phyloP scores from a whole-genome alignment of 2,113 vertebrate genomes.

The Scopus umbretta region DNA sequence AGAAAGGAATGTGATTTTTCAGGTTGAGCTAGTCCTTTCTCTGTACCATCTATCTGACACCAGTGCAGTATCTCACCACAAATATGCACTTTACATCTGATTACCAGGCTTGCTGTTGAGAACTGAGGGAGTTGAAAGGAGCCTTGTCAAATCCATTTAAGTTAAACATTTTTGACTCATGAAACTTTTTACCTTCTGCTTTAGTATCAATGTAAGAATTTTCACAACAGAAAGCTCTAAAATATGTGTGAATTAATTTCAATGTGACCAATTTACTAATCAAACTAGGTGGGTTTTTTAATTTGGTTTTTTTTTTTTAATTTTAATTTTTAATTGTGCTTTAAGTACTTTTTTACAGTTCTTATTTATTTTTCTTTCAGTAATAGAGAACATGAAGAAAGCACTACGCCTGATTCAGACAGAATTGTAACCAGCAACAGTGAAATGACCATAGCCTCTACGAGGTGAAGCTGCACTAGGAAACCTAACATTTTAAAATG shows the following conservation, averaged over 20 bases:
- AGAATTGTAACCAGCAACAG: slow-evolving; percentile 57
- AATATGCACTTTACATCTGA: neutral
- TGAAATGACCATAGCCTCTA: neutral
- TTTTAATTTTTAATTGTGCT: too few species aligned
- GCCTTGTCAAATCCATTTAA: neutral
- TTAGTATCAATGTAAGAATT: neutral
- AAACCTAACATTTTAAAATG: neutral
- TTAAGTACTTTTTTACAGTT: neutral
- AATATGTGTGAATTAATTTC: neutral
- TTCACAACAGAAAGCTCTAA: neutral
- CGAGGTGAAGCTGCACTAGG: neutral
- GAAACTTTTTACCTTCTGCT: neutral
- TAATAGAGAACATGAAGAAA: slow-evolving; percentile 80
- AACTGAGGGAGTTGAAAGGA: neutral
- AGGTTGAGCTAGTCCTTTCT: neutral
- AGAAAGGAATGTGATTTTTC: slow-evolving; percentile 52
- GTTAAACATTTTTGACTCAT: neutral
- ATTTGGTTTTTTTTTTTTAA: too few species aligned
- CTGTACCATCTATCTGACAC: neutral
- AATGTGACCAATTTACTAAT: neutral
- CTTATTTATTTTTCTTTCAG: slow-evolving; percentile 50
- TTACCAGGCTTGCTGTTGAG: neutral
- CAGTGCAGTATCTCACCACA: neutral
- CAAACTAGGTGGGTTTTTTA: neutral
- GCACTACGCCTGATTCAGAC: slow-evolving; percentile 71